phyloP scores from a whole-genome alignment of 2,888 invertebrate genomes.

The Junonia oenone region DNA sequence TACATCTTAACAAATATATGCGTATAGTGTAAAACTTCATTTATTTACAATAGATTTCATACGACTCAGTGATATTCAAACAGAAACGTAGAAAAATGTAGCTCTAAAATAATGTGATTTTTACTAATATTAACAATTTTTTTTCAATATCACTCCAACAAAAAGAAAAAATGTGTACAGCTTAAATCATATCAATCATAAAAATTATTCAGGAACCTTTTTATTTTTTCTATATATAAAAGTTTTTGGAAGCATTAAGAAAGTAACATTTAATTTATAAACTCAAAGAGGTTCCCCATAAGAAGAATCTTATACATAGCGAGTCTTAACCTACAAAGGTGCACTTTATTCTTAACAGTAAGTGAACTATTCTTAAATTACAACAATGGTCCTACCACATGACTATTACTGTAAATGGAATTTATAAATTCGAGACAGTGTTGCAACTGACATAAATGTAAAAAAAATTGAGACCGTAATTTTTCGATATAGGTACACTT shows the following conservation, averaged over 20 bases:
- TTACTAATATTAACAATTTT: no score
- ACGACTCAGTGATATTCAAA: background rate
- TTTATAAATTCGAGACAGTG: conserved; percentile 31
- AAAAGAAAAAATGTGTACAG: background rate
- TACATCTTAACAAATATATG: conserved; percentile 49
- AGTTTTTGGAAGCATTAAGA: no score
- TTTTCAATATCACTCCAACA: background rate
- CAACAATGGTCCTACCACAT: conserved; percentile 40
- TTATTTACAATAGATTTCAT: conserved; percentile 44
- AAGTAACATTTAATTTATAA: no score
- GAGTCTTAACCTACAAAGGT: conserved; percentile 39
- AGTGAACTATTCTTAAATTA: conserved; percentile 35
- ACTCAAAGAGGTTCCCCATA: background rate
- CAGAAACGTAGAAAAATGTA: background rate
- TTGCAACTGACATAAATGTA: background rate
- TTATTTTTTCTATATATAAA: no score
- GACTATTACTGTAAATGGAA: conserved; percentile 26
- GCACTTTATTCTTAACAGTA: conserved; percentile 40
- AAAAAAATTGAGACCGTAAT: no score
- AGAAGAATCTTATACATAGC: conserved; percentile 5
- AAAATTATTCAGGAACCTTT: background rate
- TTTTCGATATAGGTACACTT: no score
- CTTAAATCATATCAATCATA: no score
- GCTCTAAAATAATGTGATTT: background rate
- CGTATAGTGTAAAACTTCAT: conserved; percentile 50